Evolutionary conservation across 1,140 invertebrate genomes (phyloP), one percentile per base, ranked within the genome.

Genomic region (Tribolium castaneum): DNA sequence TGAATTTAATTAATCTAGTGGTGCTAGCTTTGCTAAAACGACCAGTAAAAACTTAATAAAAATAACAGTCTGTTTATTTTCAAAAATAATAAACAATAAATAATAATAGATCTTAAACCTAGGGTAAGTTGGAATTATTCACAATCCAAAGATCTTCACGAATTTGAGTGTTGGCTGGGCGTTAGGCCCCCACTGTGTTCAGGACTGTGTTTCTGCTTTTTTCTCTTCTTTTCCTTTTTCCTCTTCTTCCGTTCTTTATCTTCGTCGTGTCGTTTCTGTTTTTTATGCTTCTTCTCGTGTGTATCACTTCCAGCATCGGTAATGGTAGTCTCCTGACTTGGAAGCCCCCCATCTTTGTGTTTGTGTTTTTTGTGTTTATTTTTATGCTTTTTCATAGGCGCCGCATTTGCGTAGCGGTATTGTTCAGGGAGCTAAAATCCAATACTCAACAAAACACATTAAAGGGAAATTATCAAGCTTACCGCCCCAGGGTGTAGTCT

Each of bases 341-440:
- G 90, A 0, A 92, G 89, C 74, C 93, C 93, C 16, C 93, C 94
- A 80, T 94, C 93, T 88, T 97, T 95, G 83, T 97, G 94, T 89
- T 97, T 97, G 86, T 97, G 96, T 85, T 98, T 97, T 90, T 99
- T 98, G 83, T 98, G 95, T 88, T 97, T 96, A 83, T 94, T 95
- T 87, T 97, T 98, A 83, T 97, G 95, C 88, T 97, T 97, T 86
- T 96, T 96, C 81, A 94, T 93, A 74, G 96, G 95, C 80, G 95
- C 93, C 84, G 96, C 94, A 89, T 95, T 97, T 82, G 97, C 93
- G 85, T 97, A 95, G 76, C 97, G 91, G 90, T 98, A 99, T 85
- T 98, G 97, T 88, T 99, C 97, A 16, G 98, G 97, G 77, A 99
- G 88, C 94, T 96, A 84, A 45, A 90, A 88, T 30, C 25, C 25